Evolutionary conservation across 2,888 invertebrate species (phyloP).

Genomic region (Ectemnius lituratus): DNA sequence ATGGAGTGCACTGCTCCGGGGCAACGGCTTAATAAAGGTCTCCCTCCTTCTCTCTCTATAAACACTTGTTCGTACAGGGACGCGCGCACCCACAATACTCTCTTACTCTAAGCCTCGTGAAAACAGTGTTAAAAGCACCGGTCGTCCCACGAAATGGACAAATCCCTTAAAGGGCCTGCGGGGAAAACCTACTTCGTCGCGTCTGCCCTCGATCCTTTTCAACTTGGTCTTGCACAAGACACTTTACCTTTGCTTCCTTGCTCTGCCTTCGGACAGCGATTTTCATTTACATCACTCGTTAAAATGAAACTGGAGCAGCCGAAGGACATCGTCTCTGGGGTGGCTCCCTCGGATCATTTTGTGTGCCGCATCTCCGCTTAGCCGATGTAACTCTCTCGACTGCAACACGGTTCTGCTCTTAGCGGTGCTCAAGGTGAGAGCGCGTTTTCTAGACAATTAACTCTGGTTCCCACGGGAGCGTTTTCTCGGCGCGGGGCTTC

Average conservation of each 20-base stretch:
- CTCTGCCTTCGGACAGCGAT: no score
- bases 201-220: no score
- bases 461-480: constrained; percentile 65
- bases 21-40: constrained; percentile 13
- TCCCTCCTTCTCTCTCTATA: neutral
- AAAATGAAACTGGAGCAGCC: no score
- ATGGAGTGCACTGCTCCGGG: constrained; percentile 14
- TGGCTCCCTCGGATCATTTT: constrained; percentile 36
- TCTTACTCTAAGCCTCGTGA: neutral
- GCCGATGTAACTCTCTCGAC: constrained; percentile 42
- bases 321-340: neutral
- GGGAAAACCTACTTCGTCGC: no score
- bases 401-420: constrained; percentile 67
- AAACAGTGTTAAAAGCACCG: constrained; percentile 1
- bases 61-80: no score
- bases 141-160: neutral
- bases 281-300: no score
- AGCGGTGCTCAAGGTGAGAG: constrained; percentile 60
- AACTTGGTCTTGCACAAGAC: no score
- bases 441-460: constrained; percentile 64
- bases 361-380: constrained; percentile 32
- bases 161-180: no score
- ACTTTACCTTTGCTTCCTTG: no score
- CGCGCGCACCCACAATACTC: neutral
- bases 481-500: constrained; percentile 42